phyloP scores from a whole-genome alignment of 2,113 vertebrate species.

The Vidua macroura region DNA sequence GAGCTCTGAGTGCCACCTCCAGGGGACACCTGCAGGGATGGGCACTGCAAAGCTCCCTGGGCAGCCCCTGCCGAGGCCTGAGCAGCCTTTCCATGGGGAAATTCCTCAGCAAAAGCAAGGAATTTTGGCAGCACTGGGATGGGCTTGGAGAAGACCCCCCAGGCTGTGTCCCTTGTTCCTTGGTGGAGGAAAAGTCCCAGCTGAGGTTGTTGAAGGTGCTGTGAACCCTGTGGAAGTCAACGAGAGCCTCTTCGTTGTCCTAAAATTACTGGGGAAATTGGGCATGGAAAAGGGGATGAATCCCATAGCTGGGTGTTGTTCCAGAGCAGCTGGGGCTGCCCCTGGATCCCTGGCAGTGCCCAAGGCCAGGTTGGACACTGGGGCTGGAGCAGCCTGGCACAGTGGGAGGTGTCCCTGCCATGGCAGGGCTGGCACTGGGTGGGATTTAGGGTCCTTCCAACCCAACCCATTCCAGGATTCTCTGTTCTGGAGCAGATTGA shows the following conservation, averaged over 20 bases:
- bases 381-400: not conserved
- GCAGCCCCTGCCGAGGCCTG: not conserved
- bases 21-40: not conserved
- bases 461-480: not conserved
- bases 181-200: not conserved
- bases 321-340: not conserved
- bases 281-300: not conserved
- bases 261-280: not conserved
- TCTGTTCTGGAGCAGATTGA: not conserved
- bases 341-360: not conserved
- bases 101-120: not conserved
- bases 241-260: not conserved
- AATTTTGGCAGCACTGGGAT: not conserved
- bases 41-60: not conserved
- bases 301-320: not conserved
- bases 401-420: not conserved
- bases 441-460: accelerated
- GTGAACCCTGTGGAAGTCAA: not conserved
- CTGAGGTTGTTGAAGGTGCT: accelerated
- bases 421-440: not conserved
- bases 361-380: not conserved
- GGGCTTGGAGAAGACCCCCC: not conserved
- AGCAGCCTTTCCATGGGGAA: accelerated
- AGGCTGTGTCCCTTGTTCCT: not conserved
- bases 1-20: not conserved